phyloP scores from a whole-genome alignment of 2,113 vertebrate genomes.

The Centrocercus urophasianus region DNA sequence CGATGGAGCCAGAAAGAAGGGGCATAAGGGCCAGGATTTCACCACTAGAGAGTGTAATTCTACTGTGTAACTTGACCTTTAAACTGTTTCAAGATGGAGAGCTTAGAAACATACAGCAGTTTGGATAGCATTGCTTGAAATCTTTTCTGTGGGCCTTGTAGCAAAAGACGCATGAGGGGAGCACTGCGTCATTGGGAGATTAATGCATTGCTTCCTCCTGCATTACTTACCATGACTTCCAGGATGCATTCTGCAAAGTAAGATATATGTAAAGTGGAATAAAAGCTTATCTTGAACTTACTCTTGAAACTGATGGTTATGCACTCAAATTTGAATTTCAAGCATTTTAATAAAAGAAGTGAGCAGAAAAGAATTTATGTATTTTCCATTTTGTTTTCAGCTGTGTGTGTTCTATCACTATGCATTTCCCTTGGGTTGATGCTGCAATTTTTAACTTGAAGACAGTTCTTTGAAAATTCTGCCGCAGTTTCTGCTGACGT shows the following conservation, averaged over 20 bases:
- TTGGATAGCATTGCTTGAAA: not conserved
- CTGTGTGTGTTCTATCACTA: not conserved
- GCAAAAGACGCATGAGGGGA: not conserved
- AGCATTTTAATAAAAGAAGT: not conserved
- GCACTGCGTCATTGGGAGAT: not conserved
- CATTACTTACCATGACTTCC: not conserved
- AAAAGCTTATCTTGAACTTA: not conserved
- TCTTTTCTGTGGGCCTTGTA: not conserved
- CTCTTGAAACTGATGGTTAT: not conserved
- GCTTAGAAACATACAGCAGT: not conserved
- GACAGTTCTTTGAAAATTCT: not conserved
- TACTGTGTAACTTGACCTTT: slow-evolving; percentile 2
- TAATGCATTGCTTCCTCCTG: not conserved
- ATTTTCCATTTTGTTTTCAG: not conserved
- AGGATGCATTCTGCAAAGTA: slow-evolving; percentile 19
- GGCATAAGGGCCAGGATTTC: not conserved
- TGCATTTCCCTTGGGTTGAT: not conserved
- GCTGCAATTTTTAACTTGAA: not conserved
- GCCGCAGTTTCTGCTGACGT: not conserved
- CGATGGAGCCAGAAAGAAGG: not conserved
- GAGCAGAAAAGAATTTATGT: not conserved
- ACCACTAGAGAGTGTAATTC: slow-evolving; percentile 38
- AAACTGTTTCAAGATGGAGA: not conserved
- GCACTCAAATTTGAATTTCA: slow-evolving; percentile 58
- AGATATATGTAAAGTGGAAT: slow-evolving; percentile 11